These are phyloP conservation scores for Mythimna lalbum DNA, from an alignment of 2,888 invertebrate species.

Conservation along the genomic window DNA sequence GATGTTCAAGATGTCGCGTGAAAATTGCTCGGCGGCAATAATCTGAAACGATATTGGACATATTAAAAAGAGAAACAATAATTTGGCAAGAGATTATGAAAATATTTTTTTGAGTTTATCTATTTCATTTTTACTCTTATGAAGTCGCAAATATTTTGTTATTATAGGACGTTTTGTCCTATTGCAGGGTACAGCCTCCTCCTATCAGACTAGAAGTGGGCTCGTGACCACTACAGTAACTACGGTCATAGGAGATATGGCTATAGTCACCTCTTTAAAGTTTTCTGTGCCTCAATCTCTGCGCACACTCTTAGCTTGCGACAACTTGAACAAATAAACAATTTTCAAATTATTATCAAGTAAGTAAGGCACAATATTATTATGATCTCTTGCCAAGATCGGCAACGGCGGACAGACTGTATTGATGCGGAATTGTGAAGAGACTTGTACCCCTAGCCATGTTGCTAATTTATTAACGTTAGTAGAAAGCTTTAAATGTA, in stretches of 20 bases:
- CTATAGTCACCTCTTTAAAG: conserved; percentile 18
- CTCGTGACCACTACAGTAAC: conserved; percentile 2
- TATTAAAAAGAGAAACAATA: not conserved
- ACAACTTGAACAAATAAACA: conserved; percentile 35
- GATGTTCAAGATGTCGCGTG: conserved; percentile 20
- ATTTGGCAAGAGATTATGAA: not conserved
- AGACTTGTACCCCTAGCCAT: no score
- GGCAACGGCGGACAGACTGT: no score
- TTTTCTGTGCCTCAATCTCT: conserved; percentile 4
- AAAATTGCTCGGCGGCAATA: conserved; percentile 55
- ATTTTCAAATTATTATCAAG: conserved; percentile 24
- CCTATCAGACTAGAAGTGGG: not conserved
- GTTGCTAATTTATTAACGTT: no score
- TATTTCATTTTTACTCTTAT: not conserved
- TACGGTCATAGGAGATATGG: conserved; percentile 1
- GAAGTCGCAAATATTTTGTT: not conserved
- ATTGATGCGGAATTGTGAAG: no score
- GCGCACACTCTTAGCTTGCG: conserved; percentile 14
- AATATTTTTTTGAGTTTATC: not conserved
- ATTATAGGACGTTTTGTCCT: no score
- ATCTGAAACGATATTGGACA: conserved; percentile 49
- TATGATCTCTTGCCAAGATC: no score
- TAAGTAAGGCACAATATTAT: not conserved
- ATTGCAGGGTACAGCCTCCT: no score
- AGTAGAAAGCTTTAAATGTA: no score